Conservation (phyloP, 1,140 invertebrate species). For the Tetragnatha versicolor region DNA sequence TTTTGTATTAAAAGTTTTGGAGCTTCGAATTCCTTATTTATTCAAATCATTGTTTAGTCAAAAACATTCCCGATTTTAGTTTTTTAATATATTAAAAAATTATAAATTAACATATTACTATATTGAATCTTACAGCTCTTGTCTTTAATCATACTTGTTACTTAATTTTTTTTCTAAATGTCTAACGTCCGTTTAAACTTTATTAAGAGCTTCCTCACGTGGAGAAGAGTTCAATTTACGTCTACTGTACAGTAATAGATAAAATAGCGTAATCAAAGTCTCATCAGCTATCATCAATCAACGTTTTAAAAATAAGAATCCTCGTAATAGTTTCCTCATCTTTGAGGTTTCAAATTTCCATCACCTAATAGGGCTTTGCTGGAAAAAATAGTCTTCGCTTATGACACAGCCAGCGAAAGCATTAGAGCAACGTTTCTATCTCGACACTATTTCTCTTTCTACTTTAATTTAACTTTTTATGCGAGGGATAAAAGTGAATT, state of each 20-base stretch:
- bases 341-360: constrained; percentile 41
- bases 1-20: no score
- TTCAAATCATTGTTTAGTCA: no score
- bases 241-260: constrained; percentile 22
- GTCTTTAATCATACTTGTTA: no score
- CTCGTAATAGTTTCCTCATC: constrained; percentile 36
- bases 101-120: no score
- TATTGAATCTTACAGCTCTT: no score
- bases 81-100: no score
- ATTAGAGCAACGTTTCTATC: constrained; percentile 14
- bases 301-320: constrained; percentile 35
- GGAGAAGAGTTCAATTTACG: constrained; percentile 14
- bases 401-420: constrained; percentile 15
- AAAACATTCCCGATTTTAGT: no score
- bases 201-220: background rate
- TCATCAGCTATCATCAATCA: constrained; percentile 37
- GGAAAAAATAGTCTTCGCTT: constrained; percentile 29
- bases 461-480: constrained; percentile 26
- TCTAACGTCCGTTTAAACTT: constrained; percentile 15
- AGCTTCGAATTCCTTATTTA: no score
- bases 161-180: no score
- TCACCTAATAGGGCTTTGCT: constrained; percentile 17
- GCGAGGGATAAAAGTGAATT: background rate
- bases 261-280: constrained; percentile 42
- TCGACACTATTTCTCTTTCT: constrained; percentile 1